Percentiles rank a stretch among this genome's conserved stretches.
Evolutionary conservation across 2,113 vertebrate genomes (phyloP).

Genomic region (Falcunculus frontatus): DNA sequence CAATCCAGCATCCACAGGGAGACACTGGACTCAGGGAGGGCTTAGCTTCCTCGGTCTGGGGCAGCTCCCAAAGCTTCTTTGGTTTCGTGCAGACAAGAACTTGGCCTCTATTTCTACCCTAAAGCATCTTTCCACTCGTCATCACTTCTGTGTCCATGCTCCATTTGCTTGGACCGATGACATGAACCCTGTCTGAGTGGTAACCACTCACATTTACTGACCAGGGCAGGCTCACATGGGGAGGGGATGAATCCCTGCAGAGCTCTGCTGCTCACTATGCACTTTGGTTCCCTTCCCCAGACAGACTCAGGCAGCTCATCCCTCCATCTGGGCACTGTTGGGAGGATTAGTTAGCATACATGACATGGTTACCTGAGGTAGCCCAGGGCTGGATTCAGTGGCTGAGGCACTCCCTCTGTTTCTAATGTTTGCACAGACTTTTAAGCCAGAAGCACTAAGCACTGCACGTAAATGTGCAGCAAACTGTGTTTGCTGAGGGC

Average conservation of each 20-base stretch:
- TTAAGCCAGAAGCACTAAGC: not conserved
- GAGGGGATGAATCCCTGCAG: not conserved
- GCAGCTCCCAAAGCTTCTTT: not conserved
- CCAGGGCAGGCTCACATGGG: not conserved
- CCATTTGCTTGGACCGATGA: not conserved
- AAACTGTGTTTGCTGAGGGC: not conserved
- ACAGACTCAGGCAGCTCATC: not conserved
- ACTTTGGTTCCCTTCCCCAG: not conserved
- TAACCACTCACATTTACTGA: not conserved
- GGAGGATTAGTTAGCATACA: not conserved
- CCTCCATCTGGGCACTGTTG: not conserved
- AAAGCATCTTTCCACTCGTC: not conserved
- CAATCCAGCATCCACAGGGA: not conserved
- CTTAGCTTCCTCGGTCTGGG: not conserved
- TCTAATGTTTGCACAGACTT: not conserved
- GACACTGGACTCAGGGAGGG: accelerated
- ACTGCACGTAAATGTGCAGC: not conserved
- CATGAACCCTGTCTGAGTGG: not conserved
- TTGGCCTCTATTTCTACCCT: not conserved
- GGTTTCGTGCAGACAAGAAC: not conserved
- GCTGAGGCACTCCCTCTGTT: constrained; percentile 29
- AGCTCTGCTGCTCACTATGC: not conserved
- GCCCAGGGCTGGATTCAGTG: not conserved
- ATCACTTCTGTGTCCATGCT: not conserved
- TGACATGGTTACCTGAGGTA: constrained; percentile 6